These are phyloP conservation scores for Choristoneura rosaceana DNA, from an alignment of 2,888 invertebrate species.

Conservation along the genomic window DNA sequence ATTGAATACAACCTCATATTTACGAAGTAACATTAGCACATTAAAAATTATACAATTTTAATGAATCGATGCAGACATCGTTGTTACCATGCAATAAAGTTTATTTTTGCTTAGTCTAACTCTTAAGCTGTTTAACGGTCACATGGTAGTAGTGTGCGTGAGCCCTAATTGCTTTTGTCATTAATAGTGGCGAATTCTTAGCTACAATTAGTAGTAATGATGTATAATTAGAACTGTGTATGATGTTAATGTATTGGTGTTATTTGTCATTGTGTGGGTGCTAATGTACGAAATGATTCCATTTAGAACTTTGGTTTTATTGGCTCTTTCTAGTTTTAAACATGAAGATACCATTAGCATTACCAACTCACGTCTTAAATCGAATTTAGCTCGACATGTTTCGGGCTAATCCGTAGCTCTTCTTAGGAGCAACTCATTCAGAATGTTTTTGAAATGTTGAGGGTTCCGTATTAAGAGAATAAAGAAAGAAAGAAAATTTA, in stretches of 20 bases:
- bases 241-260: constrained; percentile 51
- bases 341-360: no score
- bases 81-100: constrained; percentile 15
- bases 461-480: no score
- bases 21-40: constrained; percentile 19
- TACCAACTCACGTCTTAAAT: no score
- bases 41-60: constrained; percentile 22
- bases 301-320: constrained; percentile 1
- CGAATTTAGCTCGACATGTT: no score
- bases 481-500: no score
- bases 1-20: constrained; percentile 1
- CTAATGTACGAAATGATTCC: constrained; percentile 50
- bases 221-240: constrained; percentile 70
- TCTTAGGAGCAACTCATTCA: no score
- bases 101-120: constrained; percentile 10
- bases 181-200: constrained; percentile 85
- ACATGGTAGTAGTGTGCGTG: constrained; percentile 63
- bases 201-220: constrained; percentile 59
- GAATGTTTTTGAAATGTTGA: no score
- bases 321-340: no score
- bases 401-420: no score
- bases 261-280: constrained; percentile 42
- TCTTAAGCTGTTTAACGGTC: constrained; percentile 26
- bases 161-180: constrained; percentile 85
- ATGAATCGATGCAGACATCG: constrained; percentile 16